Base-by-base conservation (phyloP, 2,113 vertebrate species). In the Phaethornis superciliosus region DNA sequence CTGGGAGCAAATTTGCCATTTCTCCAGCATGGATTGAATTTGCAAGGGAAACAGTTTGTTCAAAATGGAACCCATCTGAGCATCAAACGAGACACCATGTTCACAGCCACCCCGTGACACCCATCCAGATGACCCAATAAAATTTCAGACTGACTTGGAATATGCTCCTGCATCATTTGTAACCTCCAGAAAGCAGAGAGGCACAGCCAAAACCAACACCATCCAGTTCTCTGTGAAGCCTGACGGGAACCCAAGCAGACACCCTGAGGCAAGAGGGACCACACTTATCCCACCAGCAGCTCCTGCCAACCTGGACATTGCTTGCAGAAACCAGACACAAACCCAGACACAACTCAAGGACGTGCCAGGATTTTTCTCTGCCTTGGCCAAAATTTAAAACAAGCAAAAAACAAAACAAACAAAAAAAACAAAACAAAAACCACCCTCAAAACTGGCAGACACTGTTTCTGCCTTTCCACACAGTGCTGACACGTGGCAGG, bases 401-500 rank as follows among this genome's bases (percentile, higher is more conserved):
- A 40, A 40, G 37, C 37, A 40, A 40, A 21, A 47, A 47, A 19
- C 19, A 21, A 21, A 47, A 20, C 9, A 47, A 47, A 68, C 62
- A 24, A 8, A 44, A 74, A 24, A 8, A 44, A 26, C 10, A 21
- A 47, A 47, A 47, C 9, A 21, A 21, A 47, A 47, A 21, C 40
- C 40, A 40, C 16, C 16, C 46, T 19, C 15, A 23, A 76, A 6
- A 58, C 69, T 49, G 27, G 52, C 27, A 55, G 46, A 59, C 20
- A 12, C 12, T 1, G 1, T 10, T 55, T 30, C 22, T 37, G 74
- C n/a, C 33, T 59, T 37, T 21, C 40, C 27, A 19, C 22, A 5
- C 0, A 0, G 56, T 3, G 22, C 30, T 18, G 55, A 19, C n/a
- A 49, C 1, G 3, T 1, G 3, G 56, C 15, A 44, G 52, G 10